Percentiles rank a stretch among this genome's conserved stretches.
phyloP scores from a whole-genome alignment of 2,797 vertebrate species.

The Lacerta bilineata region DNA sequence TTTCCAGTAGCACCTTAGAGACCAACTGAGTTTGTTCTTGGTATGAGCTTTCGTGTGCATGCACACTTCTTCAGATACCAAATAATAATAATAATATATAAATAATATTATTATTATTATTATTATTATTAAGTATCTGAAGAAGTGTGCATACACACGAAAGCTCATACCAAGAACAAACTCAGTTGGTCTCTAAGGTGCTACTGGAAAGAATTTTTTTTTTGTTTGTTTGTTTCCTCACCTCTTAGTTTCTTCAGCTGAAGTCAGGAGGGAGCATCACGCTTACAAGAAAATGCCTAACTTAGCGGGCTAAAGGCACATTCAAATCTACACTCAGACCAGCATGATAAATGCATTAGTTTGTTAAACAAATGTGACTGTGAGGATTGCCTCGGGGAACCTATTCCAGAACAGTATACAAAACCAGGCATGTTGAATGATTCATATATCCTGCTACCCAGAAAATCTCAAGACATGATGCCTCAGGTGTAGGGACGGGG shows the following conservation, averaged over 20 bases:
- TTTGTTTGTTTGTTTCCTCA: background rate
- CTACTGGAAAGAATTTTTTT: too few relatives aligned
- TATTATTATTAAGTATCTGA: too few relatives aligned
- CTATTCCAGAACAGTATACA: background rate
- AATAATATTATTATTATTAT: too few relatives aligned
- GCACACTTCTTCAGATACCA: too few relatives aligned
- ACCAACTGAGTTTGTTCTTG: too few relatives aligned
- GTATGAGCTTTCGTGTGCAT: too few relatives aligned
- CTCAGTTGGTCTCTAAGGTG: too few relatives aligned
- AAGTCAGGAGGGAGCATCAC: background rate
- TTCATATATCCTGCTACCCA: background rate
- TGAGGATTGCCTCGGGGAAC: background rate
- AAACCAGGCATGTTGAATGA: background rate
- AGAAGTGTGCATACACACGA: too few relatives aligned
- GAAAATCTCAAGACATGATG: background rate
- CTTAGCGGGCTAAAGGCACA: background rate
- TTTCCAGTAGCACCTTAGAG: too few relatives aligned
- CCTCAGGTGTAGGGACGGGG: background rate
- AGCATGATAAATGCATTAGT: too few relatives aligned
- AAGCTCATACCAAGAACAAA: too few relatives aligned
- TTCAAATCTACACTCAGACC: background rate
- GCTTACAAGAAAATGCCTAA: background rate
- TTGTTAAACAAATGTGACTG: background rate
- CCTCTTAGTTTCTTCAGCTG: background rate
- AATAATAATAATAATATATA: too few relatives aligned